Conservation (phyloP, 2,888 invertebrate species). For the Pollenia angustigena region DNA sequence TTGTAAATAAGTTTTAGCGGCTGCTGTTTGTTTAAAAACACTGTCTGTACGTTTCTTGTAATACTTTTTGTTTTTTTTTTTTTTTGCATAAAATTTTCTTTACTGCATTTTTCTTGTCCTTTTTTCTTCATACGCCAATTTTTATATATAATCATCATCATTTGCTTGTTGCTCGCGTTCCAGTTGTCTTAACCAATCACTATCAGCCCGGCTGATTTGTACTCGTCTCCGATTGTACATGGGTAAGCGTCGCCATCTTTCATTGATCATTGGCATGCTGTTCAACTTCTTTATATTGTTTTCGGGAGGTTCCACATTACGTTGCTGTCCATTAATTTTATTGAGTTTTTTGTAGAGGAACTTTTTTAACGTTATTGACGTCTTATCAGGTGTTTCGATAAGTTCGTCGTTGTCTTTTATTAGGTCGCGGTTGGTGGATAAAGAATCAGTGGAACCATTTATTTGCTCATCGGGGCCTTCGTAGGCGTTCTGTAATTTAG, state of each 20-base stretch:
- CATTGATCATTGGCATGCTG: conserved; percentile 13
- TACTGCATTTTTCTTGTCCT: neutral
- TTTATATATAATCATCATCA: conserved; percentile 62
- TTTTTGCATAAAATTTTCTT: neutral
- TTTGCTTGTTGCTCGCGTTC: conserved; percentile 48
- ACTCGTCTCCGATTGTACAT: conserved; percentile 40
- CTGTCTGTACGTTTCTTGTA: neutral
- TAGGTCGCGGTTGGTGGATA: neutral
- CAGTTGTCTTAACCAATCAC: conserved; percentile 58
- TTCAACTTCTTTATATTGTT: neutral
- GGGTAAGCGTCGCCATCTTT: conserved; percentile 67
- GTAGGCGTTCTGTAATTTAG: conserved; percentile 33
- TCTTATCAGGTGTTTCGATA: conserved; percentile 2
- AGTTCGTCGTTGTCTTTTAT: conserved; percentile 14
- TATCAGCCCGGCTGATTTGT: conserved; percentile 11
- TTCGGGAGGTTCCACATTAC: conserved; percentile 16
- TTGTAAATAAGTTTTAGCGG: conserved; percentile 20
- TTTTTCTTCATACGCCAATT: neutral
- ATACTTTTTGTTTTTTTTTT: conserved; percentile 14
- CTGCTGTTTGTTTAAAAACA: conserved; percentile 16
- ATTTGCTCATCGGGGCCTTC: conserved; percentile 52
- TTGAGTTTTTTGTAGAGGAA: conserved; percentile 43
- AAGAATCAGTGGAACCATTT: conserved; percentile 4
- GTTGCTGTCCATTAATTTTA: conserved; percentile 33
- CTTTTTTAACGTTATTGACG: conserved; percentile 43